Base-by-base conservation (phyloP, 2,888 invertebrate species). In the Ochlodes sylvanus region DNA sequence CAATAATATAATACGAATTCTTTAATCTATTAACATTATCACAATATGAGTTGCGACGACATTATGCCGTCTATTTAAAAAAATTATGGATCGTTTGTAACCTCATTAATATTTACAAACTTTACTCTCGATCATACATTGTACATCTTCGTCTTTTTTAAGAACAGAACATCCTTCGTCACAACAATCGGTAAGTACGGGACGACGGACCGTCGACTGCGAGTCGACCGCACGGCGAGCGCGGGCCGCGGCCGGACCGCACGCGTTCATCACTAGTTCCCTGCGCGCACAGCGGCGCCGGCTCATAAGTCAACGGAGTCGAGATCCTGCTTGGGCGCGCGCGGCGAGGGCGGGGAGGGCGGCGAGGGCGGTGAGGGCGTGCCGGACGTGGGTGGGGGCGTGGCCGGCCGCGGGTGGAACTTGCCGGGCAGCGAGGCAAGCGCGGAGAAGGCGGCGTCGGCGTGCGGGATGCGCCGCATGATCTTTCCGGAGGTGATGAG, bases 401-500 rank as follows among this genome's bases (percentile, higher is more conserved):
- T 94, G 14, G 98, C 96, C 69, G 98, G 95, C 21, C 99, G 95
- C 77, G 97, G 97, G 86, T 90, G 90, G 91, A 93, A 93, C 85
- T 93, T 93, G 77, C 93, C 93, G 7, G 93, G 93, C 72, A 97
- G 94, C 83, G 95, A 92, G 42, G 92, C 91, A 70, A 91, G 89
- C 75, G 91, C 91, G 4, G 96, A 95, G 74, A 96, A 96, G 82
- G 96, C 96, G 75, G 97, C 96, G 85, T 97, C 97, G 55, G 94
- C 94, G 87, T 97, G 97, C 65, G 97, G 97, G 86, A 97, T 92
- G 84, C 97, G 96, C 14, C 90, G 89, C 98, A 99, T 98, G 82
- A 99, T 98, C 92, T 98, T 98, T 70, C 99, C 99, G 60, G 98
- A 98, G 12, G 99, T 99, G 86, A 99, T 99, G 77, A 99, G 96